A percentile compares a stretch with the other conserved stretches of the same genome.
phyloP scores from a whole-genome alignment of 2,113 vertebrate species.

The Seriola rivoliana region DNA sequence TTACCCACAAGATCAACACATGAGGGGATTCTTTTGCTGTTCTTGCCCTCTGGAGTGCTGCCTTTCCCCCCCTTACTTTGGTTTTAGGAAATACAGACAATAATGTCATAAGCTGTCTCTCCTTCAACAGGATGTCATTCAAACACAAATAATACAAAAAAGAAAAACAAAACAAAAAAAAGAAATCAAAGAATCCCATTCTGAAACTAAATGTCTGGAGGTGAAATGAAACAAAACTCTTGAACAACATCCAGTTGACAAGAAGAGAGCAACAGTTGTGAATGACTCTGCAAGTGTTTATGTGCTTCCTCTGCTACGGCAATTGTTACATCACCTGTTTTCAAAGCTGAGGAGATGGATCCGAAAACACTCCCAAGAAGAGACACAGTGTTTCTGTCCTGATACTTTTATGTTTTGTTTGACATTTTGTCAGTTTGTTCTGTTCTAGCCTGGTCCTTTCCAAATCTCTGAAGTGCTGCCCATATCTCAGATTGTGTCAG shows the following conservation, averaged over 20 bases:
- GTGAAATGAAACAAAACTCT: not conserved
- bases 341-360: not conserved
- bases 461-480: not conserved
- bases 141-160: not conserved
- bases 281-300: not conserved
- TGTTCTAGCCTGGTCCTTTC: not conserved
- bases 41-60: not conserved
- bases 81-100: slow-evolving; percentile 5
- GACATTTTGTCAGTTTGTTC: not conserved
- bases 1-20: not conserved
- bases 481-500: not conserved
- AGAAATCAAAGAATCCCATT: not conserved
- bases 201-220: not conserved
- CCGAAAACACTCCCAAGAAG: not conserved
- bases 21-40: not conserved
- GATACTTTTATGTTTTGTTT: not conserved
- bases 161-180: not conserved
- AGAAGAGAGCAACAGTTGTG: not conserved
- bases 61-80: not conserved
- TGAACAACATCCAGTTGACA: not conserved
- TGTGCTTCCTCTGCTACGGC: not conserved
- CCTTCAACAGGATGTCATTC: not conserved
- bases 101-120: not conserved
- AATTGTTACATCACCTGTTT: slow-evolving; percentile 13
- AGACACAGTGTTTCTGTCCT: not conserved